Evolutionary conservation across 2,113 vertebrate genomes (phyloP).

Genomic region (Sphaerodactylus townsendi): DNA sequence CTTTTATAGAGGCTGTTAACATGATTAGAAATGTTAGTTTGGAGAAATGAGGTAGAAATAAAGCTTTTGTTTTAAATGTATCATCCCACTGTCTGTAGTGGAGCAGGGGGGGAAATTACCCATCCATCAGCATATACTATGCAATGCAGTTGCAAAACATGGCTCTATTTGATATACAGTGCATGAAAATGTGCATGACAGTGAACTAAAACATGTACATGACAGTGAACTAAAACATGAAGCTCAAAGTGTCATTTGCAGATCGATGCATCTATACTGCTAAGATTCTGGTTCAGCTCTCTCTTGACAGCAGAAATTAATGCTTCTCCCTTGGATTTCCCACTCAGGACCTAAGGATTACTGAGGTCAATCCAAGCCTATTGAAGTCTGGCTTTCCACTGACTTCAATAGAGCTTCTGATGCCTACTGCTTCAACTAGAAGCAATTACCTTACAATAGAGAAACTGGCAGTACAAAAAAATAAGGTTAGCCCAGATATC

Average conservation of each 20-base stretch:
- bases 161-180: background rate
- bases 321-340: slow-evolving; percentile 11
- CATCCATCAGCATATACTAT: accelerated
- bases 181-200: accelerated
- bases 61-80: background rate
- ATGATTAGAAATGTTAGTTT: background rate
- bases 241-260: accelerated
- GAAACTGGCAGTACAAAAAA: background rate
- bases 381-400: slow-evolving; percentile 17
- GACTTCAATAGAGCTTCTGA: slow-evolving; percentile 9
- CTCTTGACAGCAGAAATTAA: slow-evolving; percentile 37
- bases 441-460: background rate
- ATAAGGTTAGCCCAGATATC: background rate
- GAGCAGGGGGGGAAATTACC: background rate
- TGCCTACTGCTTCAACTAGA: background rate
- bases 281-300: slow-evolving; percentile 24
- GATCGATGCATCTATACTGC: slow-evolving; percentile 37
- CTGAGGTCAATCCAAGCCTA: background rate
- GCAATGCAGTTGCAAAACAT: accelerated
- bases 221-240: accelerated
- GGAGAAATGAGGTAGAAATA: too few relatives aligned
- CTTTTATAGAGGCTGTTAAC: background rate
- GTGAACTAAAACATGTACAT: accelerated
- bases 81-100: background rate
- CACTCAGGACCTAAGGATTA: background rate